Conservation (phyloP, 2,113 vertebrate genomes). For the Canis aureus region DNA sequence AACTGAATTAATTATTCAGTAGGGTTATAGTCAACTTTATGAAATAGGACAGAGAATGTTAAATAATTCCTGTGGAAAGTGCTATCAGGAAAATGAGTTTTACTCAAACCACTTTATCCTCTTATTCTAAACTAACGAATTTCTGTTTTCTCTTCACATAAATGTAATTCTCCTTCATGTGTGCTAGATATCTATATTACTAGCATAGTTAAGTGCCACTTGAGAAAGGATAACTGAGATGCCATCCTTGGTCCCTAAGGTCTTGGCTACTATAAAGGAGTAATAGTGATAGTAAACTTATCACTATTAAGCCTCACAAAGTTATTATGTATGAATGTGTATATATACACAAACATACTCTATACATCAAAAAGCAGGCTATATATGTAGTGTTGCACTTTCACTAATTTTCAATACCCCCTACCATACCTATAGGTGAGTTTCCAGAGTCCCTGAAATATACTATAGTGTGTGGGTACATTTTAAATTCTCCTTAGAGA, state of each 20-base stretch:
- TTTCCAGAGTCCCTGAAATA: background rate
- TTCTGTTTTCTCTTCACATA: background rate
- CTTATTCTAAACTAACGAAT: background rate
- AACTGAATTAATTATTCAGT: slow-evolving; percentile 73
- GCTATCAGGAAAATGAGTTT: slow-evolving; percentile 49
- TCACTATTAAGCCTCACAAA: background rate
- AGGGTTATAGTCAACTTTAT: slow-evolving; percentile 60
- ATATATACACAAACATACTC: background rate
- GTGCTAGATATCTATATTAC: background rate
- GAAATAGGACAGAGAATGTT: slow-evolving; percentile 69
- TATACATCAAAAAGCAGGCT: background rate
- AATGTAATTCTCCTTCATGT: background rate
- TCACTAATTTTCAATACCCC: background rate
- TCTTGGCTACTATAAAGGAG: background rate
- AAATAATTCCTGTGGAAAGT: slow-evolving; percentile 51
- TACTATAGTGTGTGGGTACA: background rate
- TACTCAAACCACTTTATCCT: slow-evolving; percentile 64
- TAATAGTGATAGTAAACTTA: background rate
- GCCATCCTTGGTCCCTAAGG: background rate
- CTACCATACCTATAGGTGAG: background rate
- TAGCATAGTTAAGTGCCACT: background rate
- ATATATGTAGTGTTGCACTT: background rate
- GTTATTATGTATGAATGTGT: background rate
- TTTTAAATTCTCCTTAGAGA: background rate
- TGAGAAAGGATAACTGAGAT: background rate